Base-by-base conservation (phyloP, 2,113 vertebrate species). In the Piprites chloris region DNA sequence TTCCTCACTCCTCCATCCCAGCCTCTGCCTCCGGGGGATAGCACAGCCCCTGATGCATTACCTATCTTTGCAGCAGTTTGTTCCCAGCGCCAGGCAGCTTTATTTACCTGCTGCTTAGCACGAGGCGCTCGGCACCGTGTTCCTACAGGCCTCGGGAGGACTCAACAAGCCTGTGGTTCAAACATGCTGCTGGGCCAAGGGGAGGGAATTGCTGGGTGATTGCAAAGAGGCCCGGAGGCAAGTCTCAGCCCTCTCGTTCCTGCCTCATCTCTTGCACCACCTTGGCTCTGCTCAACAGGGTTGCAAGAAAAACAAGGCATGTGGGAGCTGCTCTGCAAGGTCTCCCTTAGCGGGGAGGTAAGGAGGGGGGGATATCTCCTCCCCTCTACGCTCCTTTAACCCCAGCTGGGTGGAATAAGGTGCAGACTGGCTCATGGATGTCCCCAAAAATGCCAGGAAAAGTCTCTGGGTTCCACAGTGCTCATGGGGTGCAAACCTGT, bases 161-260 rank as follows among this genome's bases (percentile, higher is more conserved):
- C 92, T 88, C 21, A 19, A 94, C 95, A 97, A 73, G 95, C 93
- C 93, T 72, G 82, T 2, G 49, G 89, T 95, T 93, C 86, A 63
- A 96, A 96, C 94, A 68, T 4, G 72, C 72, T 76, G 62, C 88
- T 78, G 4, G 0, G 91, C 7, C 14, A 28, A 96, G 75, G 53
- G 75, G 61, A 90, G 84, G 86, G 96, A 47, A 96, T 89, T 91
- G 95, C 91, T 79, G 93, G 61, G 58, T 59, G 94, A 95, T 96
- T 96, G 96, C 96, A 91, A 93, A 96, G 94, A 95, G 46, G 69
- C 94, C 97, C 2, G 14, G 27, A 87, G 96, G 96, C 96, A 95
- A 97, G 96, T 90, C 94, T 94, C 96, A 96, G 80, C 89, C 87
- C 92, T 97, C 96, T 96, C 90, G 96, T 97, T 96, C 95, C 95